These are phyloP conservation scores for Eucidaris tribuloides DNA, from an alignment of 35 echinoderm and acorn worm genomes.

Conservation along the genomic window DNA sequence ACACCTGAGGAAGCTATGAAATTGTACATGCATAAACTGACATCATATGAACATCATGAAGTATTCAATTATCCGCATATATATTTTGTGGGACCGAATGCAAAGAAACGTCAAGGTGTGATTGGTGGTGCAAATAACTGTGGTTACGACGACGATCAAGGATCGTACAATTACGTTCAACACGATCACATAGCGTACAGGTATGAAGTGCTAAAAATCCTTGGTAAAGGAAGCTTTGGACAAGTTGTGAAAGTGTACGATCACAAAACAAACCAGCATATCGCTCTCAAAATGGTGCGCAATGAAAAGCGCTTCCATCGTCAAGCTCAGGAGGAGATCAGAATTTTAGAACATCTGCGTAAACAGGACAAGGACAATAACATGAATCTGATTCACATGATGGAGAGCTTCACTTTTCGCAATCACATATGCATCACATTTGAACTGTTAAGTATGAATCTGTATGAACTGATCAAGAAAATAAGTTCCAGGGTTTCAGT, in stretches of 20 bases:
- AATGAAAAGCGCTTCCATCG: slow-evolving; percentile 99
- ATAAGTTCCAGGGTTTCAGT: slow-evolving; percentile 99
- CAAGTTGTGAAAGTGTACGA: slow-evolving; percentile 99
- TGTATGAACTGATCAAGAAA: slow-evolving; percentile 99
- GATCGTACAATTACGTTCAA: slow-evolving; percentile 97
- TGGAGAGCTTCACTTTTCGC: slow-evolving; percentile 95
- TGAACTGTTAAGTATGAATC: slow-evolving; percentile 98
- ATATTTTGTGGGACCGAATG: slow-evolving; percentile 98
- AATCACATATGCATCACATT: slow-evolving; percentile 99
- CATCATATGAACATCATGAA: slow-evolving; percentile 98
- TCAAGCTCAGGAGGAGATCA: slow-evolving; percentile 98
- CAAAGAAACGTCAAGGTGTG: slow-evolving; percentile 96
- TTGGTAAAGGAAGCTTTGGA: slow-evolving; percentile 99
- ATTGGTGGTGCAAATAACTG: slow-evolving; percentile 96
- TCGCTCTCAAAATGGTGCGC: slow-evolving; percentile 98
- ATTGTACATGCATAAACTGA: slow-evolving; percentile 98
- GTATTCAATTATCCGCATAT: slow-evolving; percentile 92
- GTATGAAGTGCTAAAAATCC: slow-evolving; percentile 99
- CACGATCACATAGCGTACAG: slow-evolving; percentile 97
- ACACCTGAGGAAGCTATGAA: slow-evolving; percentile 97
- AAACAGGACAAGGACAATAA: slow-evolving; percentile 99
- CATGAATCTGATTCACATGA: slow-evolving; percentile 96
- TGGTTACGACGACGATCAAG: slow-evolving; percentile 99
- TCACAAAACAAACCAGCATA: slow-evolving; percentile 98
- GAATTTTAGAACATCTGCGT: slow-evolving; percentile 94